phyloP scores from a whole-genome alignment of 1,140 invertebrate species.

The Varroa destructor region DNA sequence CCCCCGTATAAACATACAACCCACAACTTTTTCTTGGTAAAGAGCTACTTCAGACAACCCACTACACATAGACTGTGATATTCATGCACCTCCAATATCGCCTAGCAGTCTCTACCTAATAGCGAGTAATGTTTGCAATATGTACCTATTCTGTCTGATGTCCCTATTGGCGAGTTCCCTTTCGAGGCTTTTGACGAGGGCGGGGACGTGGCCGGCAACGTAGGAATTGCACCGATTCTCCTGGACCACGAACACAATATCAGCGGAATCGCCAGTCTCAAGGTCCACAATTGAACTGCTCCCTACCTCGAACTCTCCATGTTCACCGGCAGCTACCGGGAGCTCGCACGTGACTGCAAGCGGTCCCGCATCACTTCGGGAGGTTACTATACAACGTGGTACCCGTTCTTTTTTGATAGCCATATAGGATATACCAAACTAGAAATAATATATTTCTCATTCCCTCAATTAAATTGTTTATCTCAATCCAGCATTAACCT shows the following conservation, averaged over 20 bases:
- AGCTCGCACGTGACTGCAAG: slow-evolving; percentile 39
- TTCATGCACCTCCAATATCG: no score
- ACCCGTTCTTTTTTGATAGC: no score
- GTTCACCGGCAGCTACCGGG: slow-evolving; percentile 35
- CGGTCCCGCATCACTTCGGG: slow-evolving; percentile 1
- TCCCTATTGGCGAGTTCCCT: slow-evolving; percentile 40
- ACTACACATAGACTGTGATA: no score
- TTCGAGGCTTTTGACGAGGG: slow-evolving; percentile 37
- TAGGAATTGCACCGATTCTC: slow-evolving; percentile 60
- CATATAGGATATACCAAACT: no score
- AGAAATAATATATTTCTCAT: no score
- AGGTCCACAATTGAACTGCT: slow-evolving; percentile 34
- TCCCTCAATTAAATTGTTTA: no score
- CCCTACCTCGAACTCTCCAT: slow-evolving; percentile 38
- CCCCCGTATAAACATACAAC: no score
- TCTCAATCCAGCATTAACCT: no score
- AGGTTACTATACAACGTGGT: no score
- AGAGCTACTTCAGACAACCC: no score
- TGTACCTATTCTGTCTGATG: slow-evolving; percentile 32
- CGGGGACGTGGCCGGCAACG: slow-evolving; percentile 27
- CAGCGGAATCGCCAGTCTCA: slow-evolving; percentile 47
- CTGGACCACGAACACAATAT: slow-evolving; percentile 75
- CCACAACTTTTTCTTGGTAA: no score
- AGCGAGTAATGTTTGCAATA: neutral
- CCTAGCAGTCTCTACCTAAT: no score